Conservation (phyloP, 2,113 vertebrate genomes). For the Sturnus vulgaris region DNA sequence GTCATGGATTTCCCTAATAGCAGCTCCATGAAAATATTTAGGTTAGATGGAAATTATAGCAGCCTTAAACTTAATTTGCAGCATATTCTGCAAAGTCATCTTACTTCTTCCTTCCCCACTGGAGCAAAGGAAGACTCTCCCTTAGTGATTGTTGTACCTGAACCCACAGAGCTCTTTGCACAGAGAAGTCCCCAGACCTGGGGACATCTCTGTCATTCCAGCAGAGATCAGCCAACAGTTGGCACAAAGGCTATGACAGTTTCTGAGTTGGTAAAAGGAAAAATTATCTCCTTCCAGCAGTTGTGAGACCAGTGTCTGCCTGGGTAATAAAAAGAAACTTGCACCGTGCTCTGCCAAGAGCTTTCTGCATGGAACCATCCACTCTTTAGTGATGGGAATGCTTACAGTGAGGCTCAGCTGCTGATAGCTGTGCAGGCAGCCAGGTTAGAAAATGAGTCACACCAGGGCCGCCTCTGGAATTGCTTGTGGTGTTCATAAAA, state of each 20-base stretch:
- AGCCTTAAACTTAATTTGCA: neutral
- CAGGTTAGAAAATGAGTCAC: neutral
- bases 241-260: accelerated
- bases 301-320: neutral
- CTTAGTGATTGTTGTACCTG: neutral
- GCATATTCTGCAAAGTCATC: neutral
- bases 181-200: neutral
- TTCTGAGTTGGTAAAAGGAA: neutral
- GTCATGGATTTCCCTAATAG: neutral
- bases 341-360: neutral
- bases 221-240: neutral
- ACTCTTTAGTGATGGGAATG: neutral
- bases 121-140: neutral
- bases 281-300: neutral
- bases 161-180: neutral
- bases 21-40: conserved; percentile 19
- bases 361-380: neutral
- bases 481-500: neutral
- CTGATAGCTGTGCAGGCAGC: neutral
- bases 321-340: neutral
- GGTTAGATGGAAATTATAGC: conserved; percentile 19
- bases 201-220: neutral
- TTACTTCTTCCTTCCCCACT: neutral
- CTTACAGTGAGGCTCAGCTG: neutral
- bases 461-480: neutral